Conservation (phyloP, 2,888 invertebrate species). For the Amblyjoppa fuscipennis region DNA sequence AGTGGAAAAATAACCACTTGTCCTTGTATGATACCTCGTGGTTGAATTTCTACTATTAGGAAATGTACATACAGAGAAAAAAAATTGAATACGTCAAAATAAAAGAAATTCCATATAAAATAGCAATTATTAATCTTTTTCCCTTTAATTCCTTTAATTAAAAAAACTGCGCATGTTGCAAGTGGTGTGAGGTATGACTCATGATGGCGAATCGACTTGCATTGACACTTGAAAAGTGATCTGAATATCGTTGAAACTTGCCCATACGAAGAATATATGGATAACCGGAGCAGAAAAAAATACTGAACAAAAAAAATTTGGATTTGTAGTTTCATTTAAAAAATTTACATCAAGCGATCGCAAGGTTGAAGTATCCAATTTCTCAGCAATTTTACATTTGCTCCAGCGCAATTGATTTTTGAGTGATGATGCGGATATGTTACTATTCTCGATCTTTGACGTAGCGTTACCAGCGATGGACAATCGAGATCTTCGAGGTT, state of each 20-base stretch:
- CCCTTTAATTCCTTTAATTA: no score
- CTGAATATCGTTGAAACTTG: no score
- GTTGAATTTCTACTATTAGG: neutral
- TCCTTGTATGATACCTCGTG: neutral
- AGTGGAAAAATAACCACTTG: neutral
- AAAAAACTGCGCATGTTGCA: no score
- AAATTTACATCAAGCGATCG: neutral
- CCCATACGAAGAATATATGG: no score
- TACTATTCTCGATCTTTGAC: neutral
- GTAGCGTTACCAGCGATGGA: neutral
- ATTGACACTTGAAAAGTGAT: no score
- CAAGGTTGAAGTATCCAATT: slow-evolving; percentile 6
- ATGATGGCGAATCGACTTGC: no score
- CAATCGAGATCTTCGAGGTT: slow-evolving; percentile 11
- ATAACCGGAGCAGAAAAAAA: no score
- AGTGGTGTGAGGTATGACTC: no score
- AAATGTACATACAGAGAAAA: slow-evolving; percentile 4
- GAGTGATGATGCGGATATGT: slow-evolving; percentile 3
- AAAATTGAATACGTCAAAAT: neutral
- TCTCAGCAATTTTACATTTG: neutral
- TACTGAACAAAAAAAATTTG: no score
- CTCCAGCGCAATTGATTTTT: neutral
- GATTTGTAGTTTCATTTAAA: neutral
- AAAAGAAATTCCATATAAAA: no score
- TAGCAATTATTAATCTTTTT: no score